Evolutionary conservation across 2,888 invertebrate species (phyloP).

Genomic region (Zootermopsis nevadensis): DNA sequence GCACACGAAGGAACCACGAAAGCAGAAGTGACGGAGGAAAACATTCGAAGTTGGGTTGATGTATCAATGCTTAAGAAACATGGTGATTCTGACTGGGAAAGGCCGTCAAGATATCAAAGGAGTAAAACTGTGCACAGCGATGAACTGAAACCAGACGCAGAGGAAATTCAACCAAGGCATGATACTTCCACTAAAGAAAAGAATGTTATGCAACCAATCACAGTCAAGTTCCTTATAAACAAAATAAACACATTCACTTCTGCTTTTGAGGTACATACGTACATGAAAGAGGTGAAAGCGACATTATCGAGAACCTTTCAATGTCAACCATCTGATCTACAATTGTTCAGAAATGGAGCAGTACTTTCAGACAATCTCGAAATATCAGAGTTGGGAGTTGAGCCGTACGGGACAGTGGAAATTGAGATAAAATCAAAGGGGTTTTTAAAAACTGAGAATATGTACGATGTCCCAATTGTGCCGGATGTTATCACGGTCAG

Average conservation of each 20-base stretch:
- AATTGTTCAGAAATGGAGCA: neutral
- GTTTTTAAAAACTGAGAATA: slow-evolving; percentile 7
- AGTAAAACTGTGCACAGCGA: neutral
- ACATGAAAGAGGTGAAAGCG: neutral
- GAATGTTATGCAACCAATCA: neutral
- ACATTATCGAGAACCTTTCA: neutral
- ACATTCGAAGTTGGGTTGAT: neutral
- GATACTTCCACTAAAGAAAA: neutral
- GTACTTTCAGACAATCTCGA: slow-evolving; percentile 54
- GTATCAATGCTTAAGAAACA: neutral
- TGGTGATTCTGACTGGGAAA: neutral
- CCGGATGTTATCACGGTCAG: slow-evolving; percentile 70
- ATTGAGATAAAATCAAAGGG: slow-evolving; percentile 58
- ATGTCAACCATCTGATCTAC: neutral
- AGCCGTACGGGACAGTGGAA: slow-evolving; percentile 57
- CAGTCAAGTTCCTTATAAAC: slow-evolving; percentile 20
- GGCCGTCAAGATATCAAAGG: neutral
- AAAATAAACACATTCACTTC: neutral
- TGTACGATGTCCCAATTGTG: slow-evolving; percentile 54
- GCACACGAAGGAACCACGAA: neutral
- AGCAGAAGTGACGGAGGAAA: neutral
- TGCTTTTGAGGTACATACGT: neutral
- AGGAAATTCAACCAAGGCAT: neutral
- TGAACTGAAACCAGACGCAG: neutral
- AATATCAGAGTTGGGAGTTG: slow-evolving; percentile 58